Conservation (phyloP, 2,113 vertebrate genomes). For the Vanacampus margaritifer region DNA sequence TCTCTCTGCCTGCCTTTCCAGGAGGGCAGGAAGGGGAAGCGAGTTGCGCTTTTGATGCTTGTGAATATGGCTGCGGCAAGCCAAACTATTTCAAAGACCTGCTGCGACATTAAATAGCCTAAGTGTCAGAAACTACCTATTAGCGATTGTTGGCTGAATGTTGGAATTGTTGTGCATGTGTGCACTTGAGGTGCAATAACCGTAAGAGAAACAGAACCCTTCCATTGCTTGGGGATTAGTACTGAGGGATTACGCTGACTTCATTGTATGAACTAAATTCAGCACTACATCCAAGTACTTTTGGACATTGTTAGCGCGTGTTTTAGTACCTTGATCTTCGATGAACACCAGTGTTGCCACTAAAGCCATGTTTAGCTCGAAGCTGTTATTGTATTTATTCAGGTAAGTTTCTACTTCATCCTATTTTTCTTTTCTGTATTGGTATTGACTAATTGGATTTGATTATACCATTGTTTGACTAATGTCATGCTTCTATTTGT, state of each 20-base stretch:
- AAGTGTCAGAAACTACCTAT: conserved; percentile 52
- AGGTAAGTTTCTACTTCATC: too few relatives aligned
- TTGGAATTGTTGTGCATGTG: conserved; percentile 16
- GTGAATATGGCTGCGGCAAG: conserved; percentile 51
- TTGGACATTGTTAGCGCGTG: not conserved
- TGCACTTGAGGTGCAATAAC: conserved; percentile 17
- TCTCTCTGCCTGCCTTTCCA: conserved; percentile 14
- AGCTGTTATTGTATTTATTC: too few relatives aligned
- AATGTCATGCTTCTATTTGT: too few relatives aligned
- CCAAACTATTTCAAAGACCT: conserved; percentile 61
- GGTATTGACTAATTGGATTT: too few relatives aligned
- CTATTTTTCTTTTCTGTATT: too few relatives aligned
- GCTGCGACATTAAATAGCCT: conserved; percentile 56
- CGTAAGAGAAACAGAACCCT: conserved; percentile 13
- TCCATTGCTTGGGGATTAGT: conserved; percentile 25
- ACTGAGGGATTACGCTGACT: conserved; percentile 37
- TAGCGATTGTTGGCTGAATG: conserved; percentile 30
- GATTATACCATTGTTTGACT: too few relatives aligned
- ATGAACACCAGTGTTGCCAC: not conserved
- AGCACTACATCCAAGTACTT: not conserved
- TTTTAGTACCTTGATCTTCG: not conserved
- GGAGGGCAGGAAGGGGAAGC: conserved; percentile 55
- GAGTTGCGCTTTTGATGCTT: conserved; percentile 51
- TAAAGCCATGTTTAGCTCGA: too few relatives aligned
- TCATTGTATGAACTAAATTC: conserved; percentile 36